Evolutionary conservation across 2,888 invertebrate species (phyloP), one percentile per base, ranked within the genome.

Genomic region (Malachius bipustulatus): DNA sequence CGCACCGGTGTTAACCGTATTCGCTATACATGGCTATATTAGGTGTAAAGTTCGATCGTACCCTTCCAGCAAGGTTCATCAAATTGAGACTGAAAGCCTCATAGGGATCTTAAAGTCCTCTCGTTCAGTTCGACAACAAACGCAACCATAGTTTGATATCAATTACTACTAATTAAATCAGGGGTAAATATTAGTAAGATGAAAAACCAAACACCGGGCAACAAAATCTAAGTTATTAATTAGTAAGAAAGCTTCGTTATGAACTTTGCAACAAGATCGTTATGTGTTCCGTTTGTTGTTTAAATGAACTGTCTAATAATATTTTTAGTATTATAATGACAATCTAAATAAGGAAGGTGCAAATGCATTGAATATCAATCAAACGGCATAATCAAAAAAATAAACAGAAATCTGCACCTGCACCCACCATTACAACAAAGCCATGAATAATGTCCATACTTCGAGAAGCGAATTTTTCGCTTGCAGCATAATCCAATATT

Each of bases 1-100:
- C 11, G 26, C 31, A 14, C 14, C 9, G 16, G n/a, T 11, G 34
- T 14, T 28, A 16, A 19, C 6, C 24, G n/a, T 19, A 19, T 19
- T 19, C 24, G 6, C 24, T 19, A 19, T 19, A 19, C 6, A 19
- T 19, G 24, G 24, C 24, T 19, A 19, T 19, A 19, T 19, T n/a
- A 19, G n/a, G 24, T 8, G 24, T n/a, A 8, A 6, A 8, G 6
- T 19, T 19, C 24, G 24, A 19, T 8, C 24, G 56, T 59, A 59
- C 60, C 59, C 60, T 60, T 60, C 56, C 60, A 59, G 57, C 56
- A 57, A 54, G 51, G 49, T 53, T 55, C 44, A 31, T 35, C 32
- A 34, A 51, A 46, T 50, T 50, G 43, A 47, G 48, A 49, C 52
- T 47, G 49, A 43, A 53, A 55, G 52, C 54, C 51, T 52, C 50